Evolutionary conservation across 2,113 vertebrate genomes (phyloP).

Genomic region (Thryonomys swinderianus): DNA sequence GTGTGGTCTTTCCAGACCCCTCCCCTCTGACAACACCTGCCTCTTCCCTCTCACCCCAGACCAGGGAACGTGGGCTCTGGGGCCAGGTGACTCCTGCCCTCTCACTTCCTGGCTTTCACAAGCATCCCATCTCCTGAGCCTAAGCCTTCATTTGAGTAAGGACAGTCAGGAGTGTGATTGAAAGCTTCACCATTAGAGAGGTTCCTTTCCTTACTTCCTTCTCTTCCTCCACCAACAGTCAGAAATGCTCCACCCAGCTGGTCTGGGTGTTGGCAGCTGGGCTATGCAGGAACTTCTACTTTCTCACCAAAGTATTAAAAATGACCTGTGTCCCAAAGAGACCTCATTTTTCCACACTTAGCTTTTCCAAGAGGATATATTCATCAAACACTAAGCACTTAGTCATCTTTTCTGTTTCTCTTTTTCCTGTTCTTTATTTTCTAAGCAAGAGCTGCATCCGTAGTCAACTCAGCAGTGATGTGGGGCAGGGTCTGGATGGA

Average conservation of each 20-base stretch:
- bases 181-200: accelerated
- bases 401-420: not conserved
- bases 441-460: not conserved
- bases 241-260: accelerated
- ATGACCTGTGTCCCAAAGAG: too few relatives aligned
- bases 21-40: accelerated
- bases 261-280: accelerated
- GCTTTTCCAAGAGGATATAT: not conserved
- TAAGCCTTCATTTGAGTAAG: not conserved
- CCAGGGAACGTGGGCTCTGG: not conserved
- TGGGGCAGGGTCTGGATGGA: accelerated
- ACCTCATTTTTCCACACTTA: not conserved
- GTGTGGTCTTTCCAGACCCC: accelerated
- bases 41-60: not conserved
- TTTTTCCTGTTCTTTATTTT: not conserved
- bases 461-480: too few relatives aligned
- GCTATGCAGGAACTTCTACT: accelerated
- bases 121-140: not conserved
- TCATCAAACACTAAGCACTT: too few relatives aligned
- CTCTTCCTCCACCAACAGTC: not conserved
- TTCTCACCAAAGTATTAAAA: accelerated
- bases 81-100: accelerated
- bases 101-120: not conserved
- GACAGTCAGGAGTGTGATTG: accelerated
- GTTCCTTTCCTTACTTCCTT: not conserved